Base-by-base conservation (phyloP, 2,888 invertebrate genomes). In the Polydrusus pterygomalis region DNA sequence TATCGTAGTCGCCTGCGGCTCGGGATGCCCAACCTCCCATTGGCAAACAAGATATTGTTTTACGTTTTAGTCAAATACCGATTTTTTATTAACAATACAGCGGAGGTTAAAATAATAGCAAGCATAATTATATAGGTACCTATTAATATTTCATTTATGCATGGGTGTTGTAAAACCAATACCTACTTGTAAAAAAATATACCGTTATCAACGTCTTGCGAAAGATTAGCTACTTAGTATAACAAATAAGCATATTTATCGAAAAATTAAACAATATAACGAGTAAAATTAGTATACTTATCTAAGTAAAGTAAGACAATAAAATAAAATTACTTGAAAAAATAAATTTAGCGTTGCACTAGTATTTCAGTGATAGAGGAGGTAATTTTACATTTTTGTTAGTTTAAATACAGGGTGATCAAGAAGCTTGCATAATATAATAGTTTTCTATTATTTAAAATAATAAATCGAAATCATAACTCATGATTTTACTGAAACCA, bases 161-260 rank as follows among this genome's bases (percentile, higher is more conserved):
- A 20, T 25, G 11, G 54, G 54, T 34, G n/a, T 56, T 34, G n/a
- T 56, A 56, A 34, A 56, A 34, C 15, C 34, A 56, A 15, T 15
- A 56, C 56, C 56, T 34, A 20, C 17, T 2, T 49, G 34, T 34
- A 56, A 30, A 17, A 30, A 17, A 51, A 51, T 51, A 56, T 34
- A 30, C 5, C 25, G 56, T 56, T 56, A 56, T 54, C 56, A 34
- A 34, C 34, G 30, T 30, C 9, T 56, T 56, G 11, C 9, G 13
- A 30, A 15, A 34, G 56, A 56, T 56, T 34, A 56, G 56, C 56
- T 34, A 56, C 34, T 34, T 56, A 20, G 18, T 20, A 54, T 20
- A 54, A 54, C 25, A 25, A 54, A 25, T 54, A 25, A 25, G 54
- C 54, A 54, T 25, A 25, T 17, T 54, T 54, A 25, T 54, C 54